Percentiles rank a stretch among this genome's conserved stretches.
Evolutionary conservation across 2,888 invertebrate genomes (phyloP).

Genomic region (Agonum fuliginosum): DNA sequence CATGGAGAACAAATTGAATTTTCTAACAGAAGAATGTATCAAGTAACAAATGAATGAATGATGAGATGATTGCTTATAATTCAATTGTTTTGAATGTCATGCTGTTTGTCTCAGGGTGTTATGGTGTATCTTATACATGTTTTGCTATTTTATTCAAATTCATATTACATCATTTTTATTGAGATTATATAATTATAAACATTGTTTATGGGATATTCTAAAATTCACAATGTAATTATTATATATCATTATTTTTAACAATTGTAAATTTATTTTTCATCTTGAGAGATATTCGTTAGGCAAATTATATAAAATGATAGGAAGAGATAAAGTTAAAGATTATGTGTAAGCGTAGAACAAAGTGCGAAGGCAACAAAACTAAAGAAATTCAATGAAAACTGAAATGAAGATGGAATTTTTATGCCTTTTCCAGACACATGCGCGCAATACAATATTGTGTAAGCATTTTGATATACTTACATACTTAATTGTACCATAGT

Average conservation of each 20-base stretch:
- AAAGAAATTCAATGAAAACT: slow-evolving; percentile 13
- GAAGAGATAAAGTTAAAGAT: slow-evolving; percentile 11
- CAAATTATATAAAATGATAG: background rate
- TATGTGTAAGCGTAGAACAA: slow-evolving; percentile 31
- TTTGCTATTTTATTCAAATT: slow-evolving; percentile 18
- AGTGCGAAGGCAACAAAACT: slow-evolving; percentile 40
- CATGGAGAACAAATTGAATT: slow-evolving; percentile 23
- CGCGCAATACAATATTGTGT: slow-evolving; percentile 47
- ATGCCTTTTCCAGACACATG: slow-evolving; percentile 21
- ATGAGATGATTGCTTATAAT: slow-evolving; percentile 16
- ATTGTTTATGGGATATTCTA: background rate
- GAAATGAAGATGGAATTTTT: slow-evolving; percentile 22
- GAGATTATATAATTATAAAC: no score
- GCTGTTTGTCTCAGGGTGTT: slow-evolving; percentile 30
- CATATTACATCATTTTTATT: slow-evolving; percentile 8
- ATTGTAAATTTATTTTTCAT: slow-evolving; percentile 21
- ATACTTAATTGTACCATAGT: slow-evolving; percentile 58
- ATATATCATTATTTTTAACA: background rate
- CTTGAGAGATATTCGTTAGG: slow-evolving; percentile 21
- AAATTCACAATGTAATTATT: background rate
- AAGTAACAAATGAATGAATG: slow-evolving; percentile 7
- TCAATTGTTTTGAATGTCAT: slow-evolving; percentile 22
- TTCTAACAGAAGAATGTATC: background rate
- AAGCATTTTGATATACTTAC: slow-evolving; percentile 56
- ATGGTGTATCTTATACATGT: slow-evolving; percentile 3